Percentiles rank a stretch among this genome's conserved stretches.
phyloP scores from a whole-genome alignment of 2,113 vertebrate species.

The Lepidothrix coronata region DNA sequence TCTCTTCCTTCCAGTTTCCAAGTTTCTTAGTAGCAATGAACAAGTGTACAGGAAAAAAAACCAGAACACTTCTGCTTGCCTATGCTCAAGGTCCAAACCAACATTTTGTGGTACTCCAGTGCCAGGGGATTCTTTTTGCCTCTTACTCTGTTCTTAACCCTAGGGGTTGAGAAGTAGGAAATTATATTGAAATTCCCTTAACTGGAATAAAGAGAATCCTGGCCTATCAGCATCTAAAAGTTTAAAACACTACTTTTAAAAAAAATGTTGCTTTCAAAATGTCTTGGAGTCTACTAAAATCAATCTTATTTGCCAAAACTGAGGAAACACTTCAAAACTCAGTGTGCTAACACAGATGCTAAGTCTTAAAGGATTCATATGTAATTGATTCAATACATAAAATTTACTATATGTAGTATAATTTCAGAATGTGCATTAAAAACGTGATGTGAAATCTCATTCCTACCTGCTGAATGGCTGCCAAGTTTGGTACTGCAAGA shows the following conservation, averaged over 20 bases:
- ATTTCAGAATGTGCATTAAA: constrained; percentile 18
- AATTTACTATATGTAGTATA: neutral
- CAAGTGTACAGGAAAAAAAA: neutral
- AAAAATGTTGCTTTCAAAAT: neutral
- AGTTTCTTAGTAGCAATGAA: neutral
- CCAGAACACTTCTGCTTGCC: neutral
- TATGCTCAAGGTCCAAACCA: neutral
- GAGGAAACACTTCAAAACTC: neutral
- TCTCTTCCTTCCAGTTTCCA: neutral
- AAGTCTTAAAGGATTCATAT: neutral
- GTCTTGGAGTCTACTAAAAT: neutral
- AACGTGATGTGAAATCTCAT: neutral
- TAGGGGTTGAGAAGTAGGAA: neutral
- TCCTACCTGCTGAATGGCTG: constrained; percentile 31
- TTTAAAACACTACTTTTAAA: neutral
- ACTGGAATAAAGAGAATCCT: neutral
- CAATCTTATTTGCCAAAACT: neutral
- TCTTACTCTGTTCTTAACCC: neutral
- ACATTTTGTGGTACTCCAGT: neutral
- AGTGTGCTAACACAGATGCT: neutral
- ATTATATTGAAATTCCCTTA: neutral
- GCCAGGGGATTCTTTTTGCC: neutral
- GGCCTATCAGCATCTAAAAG: neutral
- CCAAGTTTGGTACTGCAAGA: neutral
- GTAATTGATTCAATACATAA: constrained; percentile 34